Conservation (phyloP, 2,888 invertebrate species). For the Notocelia uddmanniana region DNA sequence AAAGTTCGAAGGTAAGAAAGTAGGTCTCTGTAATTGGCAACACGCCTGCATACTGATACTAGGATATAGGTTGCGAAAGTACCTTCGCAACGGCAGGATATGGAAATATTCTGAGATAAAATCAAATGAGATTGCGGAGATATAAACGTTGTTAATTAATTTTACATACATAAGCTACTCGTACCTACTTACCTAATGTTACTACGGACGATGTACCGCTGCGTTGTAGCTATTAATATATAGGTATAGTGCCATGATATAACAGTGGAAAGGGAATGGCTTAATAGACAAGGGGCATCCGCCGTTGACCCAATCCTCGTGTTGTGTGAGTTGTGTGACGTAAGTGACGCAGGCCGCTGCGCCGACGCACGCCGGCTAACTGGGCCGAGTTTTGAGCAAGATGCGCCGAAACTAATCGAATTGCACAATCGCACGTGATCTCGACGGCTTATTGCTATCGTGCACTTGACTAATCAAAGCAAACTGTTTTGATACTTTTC, state of each 20-base stretch:
- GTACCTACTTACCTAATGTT: not conserved
- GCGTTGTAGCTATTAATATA: not conserved
- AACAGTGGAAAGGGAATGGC: slow-evolving; percentile 34
- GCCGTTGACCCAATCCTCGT: slow-evolving; percentile 74
- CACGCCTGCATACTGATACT: slow-evolving; percentile 82
- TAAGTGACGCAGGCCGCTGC: slow-evolving; percentile 56
- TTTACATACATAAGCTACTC: not conserved
- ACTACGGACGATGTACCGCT: slow-evolving; percentile 1
- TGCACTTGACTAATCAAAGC: not conserved
- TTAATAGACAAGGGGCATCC: slow-evolving; percentile 54
- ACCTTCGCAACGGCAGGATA: slow-evolving; percentile 41
- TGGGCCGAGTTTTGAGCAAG: slow-evolving; percentile 71
- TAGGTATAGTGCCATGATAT: slow-evolving; percentile 17
- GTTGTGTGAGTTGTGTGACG: slow-evolving; percentile 68
- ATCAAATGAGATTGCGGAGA: slow-evolving; percentile 16
- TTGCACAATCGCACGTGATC: slow-evolving; percentile 63
- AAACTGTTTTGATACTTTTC: not conserved
- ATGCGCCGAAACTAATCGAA: slow-evolving; percentile 73
- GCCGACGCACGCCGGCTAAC: slow-evolving; percentile 60
- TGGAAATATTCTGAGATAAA: slow-evolving; percentile 34
- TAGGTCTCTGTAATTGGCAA: slow-evolving; percentile 85
- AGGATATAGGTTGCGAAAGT: slow-evolving; percentile 47
- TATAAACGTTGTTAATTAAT: not conserved
- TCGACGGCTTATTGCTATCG: slow-evolving; percentile 21
- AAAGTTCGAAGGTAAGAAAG: slow-evolving; percentile 86